Base-by-base conservation (phyloP, 2,113 vertebrate species). In the Lophura nycthemera region DNA sequence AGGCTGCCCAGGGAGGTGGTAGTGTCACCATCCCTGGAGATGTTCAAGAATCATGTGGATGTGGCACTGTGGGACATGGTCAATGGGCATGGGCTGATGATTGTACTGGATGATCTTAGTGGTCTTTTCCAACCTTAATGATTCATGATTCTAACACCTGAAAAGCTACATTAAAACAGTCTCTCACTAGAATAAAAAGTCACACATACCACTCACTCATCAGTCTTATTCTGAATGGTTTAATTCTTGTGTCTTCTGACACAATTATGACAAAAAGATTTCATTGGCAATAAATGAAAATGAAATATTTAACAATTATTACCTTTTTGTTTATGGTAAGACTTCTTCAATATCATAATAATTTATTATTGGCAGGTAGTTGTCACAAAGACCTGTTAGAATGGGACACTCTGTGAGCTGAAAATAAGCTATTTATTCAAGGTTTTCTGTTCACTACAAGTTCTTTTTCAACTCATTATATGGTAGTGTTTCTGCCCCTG, bases 391-490 rank as follows among this genome's bases (percentile, higher is more conserved):
- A 75, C 30, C 29, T 80, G 50, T 57, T 79, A 92, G 69, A 81
- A 69, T 11, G 54, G n/a, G 29, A 61, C 63, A 81, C 17, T 11
- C 32, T 75, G 11, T 36, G 36, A 65, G 18, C 36, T 92, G 69
- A 86, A 90, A 95, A 65, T n/a, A 84, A 82, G 40, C 11, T 75
- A 61, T 88, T 88, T 86, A 80, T 80, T 88, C 64, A 50, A 92
- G 40, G 15, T 36, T 86, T 84, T 90, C 56, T 64, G 34, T 86
- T 86, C 86, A 47, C 48, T 69, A 2, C 4, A 10, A 43, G 8
- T 92, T 47, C 47, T 24, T 74, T 83, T 91, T 72, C 65, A 92
- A 61, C 69, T 83, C 65, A 7, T 86, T 71, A 48, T 56, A 21
- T 30, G 34, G 19, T 29, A 24, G 47, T 14, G 16, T 57, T 92